phyloP scores from a whole-genome alignment of 1,140 invertebrate species.

The Formica exsecta region DNA sequence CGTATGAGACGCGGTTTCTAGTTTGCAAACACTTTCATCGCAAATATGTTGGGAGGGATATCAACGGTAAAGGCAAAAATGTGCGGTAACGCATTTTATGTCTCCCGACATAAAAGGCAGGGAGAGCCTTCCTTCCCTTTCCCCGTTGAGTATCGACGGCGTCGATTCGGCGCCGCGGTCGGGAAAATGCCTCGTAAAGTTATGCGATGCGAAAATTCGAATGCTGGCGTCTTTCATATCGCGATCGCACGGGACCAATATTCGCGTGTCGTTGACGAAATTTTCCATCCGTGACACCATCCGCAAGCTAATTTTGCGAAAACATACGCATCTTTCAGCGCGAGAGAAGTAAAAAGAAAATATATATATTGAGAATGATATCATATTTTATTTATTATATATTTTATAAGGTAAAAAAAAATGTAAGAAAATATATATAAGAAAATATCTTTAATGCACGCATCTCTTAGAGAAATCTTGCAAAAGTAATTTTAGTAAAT shows the following conservation, averaged over 20 bases:
- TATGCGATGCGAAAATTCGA: slow-evolving; percentile 54
- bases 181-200: slow-evolving; percentile 53
- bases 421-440: slow-evolving; percentile 8
- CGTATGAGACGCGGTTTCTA: slow-evolving; percentile 35
- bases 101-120: slow-evolving; percentile 53
- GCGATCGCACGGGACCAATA: neutral
- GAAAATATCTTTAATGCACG: neutral
- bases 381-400: neutral
- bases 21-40: slow-evolving; percentile 61
- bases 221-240: slow-evolving; percentile 28
- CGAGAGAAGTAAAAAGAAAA: neutral
- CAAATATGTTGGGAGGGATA: slow-evolving; percentile 34
- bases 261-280: slow-evolving; percentile 20
- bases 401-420: slow-evolving; percentile 6
- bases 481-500: slow-evolving; percentile 30
- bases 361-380: no score
- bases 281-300: neutral
- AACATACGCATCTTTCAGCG: neutral
- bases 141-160: slow-evolving; percentile 23
- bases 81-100: slow-evolving; percentile 55
- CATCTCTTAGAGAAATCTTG: neutral
- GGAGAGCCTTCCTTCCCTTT: neutral
- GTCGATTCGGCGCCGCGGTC: slow-evolving; percentile 39
- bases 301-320: neutral
- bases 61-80: slow-evolving; percentile 29